Evolutionary conservation across 2,888 invertebrate species (phyloP), one percentile per base, ranked within the genome.

Genomic region (Drosophila algonquin): DNA sequence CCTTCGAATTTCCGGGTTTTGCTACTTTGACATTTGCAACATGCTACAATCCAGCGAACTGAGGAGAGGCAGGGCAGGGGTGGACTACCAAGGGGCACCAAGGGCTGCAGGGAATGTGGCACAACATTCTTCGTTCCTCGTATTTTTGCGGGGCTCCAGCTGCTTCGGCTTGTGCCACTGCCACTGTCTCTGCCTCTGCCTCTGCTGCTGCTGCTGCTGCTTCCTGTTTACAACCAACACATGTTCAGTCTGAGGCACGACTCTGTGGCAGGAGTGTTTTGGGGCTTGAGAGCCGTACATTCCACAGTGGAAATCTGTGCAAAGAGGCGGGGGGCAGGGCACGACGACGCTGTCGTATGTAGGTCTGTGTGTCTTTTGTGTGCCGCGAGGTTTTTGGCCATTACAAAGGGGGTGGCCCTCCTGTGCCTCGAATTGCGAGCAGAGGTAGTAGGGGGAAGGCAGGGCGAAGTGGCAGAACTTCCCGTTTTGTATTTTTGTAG

Each of bases 1-100:
- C 90, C 90, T 91, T 91, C 91, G 90, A 91, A 90, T 87, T 90
- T 90, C 91, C 90, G 90, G 91, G 90, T 90, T 86, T 88, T 90
- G 88, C 80, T 74, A 87, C 87, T 90, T 90, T 90, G 90, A 87
- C 90, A 90, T 90, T 90, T 90, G 79, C 87, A 85, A 86, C 88
- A 87, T 82, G 88, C 78, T 85, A 67, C 68, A 52, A 21, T 5
- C 32, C 9, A 10, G 35, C 46, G 35, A 62, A 18, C 47, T 10
- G 32, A 32, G 32, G 9, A 32, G 24, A 5, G 24, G 3, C 32
- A 32, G 32, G 10, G 18, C 2, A 12, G 32, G 57, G 18, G 18
- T 1, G 18, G 63, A 48, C 27, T 21, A 27, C 27, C 7, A 27
- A 30, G 30, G 1, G 30, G 4, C 8, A 1, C 16, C 14, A 6